Evolutionary conservation across 2,797 vertebrate species (phyloP), one percentile per base, ranked within the genome.

Genomic region (Orestias chungarensis): DNA sequence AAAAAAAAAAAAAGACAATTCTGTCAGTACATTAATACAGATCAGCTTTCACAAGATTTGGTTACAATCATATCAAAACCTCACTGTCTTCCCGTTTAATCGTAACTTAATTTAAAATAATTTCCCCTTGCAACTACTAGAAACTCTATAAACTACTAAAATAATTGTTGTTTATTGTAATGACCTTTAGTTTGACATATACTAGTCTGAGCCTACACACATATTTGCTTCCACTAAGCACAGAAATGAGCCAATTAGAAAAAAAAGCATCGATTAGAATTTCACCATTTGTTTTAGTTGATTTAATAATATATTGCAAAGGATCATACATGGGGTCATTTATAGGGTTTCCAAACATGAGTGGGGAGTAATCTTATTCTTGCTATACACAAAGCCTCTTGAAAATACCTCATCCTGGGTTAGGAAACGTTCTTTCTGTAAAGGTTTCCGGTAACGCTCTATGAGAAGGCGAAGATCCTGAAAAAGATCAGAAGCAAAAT

Each of bases 401-500:
- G 40, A 64, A 68, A 52, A 8, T 91, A 99, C 98, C 96, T 99
- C 98, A 90, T 99, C 97, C 73, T 96, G 96, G 18, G 96, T 95
- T 18, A 99, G 96, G 86, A 99, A 98, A 3, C 94, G 95, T 82
- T 99, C 96, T 68, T 97, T 96, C 72, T 98, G 97, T 70, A 99
- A 88, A 70, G 98, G 97, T 71, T 95, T 96, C 82, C 97, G 87
- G 86, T 98, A 99, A 87, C 96, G 92, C 85, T 99, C 97, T 87
- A 99, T 99, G 17, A 99, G 94, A 87, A 94, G 97, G 79, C 94
- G 96, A 78, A 99, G 90, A 87, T 99, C 98, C 98, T 99, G 84
- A 29, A 88, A 86, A 61, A 46, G 5, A 76, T 27, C 12, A 52
- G 20, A n/a, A 68, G 47, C 2, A 43, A 25, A 10, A 73, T 72